Evolutionary conservation across 2,113 vertebrate genomes (phyloP).

Genomic region (Antigone vipio): DNA sequence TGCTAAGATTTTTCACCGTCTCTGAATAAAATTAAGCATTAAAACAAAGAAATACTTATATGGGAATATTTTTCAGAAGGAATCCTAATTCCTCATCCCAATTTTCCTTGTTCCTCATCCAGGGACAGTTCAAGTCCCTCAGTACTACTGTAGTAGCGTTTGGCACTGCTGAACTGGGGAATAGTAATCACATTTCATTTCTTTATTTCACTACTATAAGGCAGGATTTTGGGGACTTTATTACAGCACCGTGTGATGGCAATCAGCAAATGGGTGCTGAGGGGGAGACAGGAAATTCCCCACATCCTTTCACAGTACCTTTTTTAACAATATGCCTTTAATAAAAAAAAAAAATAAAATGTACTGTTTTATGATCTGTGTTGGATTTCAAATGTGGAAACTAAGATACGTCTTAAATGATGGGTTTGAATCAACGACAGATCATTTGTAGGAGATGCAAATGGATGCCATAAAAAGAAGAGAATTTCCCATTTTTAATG

Average conservation of each 20-base stretch:
- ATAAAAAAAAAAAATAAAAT: background rate
- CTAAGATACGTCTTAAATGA: background rate
- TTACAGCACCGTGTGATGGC: background rate
- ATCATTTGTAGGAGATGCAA: background rate
- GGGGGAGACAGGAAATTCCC: background rate
- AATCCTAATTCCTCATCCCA: background rate
- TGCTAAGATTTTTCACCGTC: background rate
- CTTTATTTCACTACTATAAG: background rate
- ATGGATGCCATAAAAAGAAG: background rate
- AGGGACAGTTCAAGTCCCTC: background rate
- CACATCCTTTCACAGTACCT: background rate
- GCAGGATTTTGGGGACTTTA: background rate
- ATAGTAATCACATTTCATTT: background rate
- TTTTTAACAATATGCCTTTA: background rate
- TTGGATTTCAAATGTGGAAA: slow-evolving; percentile 35
- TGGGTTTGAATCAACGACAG: background rate
- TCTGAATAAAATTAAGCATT: background rate
- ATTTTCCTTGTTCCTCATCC: background rate
- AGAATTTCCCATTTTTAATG: background rate
- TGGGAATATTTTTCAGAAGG: background rate
- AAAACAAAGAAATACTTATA: background rate
- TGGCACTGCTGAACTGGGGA: background rate
- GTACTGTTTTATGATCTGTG: background rate
- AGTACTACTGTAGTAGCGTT: background rate
- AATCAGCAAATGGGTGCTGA: background rate